Conservation (phyloP, 2,797 vertebrate species). For the Sebastes steindachneri region DNA sequence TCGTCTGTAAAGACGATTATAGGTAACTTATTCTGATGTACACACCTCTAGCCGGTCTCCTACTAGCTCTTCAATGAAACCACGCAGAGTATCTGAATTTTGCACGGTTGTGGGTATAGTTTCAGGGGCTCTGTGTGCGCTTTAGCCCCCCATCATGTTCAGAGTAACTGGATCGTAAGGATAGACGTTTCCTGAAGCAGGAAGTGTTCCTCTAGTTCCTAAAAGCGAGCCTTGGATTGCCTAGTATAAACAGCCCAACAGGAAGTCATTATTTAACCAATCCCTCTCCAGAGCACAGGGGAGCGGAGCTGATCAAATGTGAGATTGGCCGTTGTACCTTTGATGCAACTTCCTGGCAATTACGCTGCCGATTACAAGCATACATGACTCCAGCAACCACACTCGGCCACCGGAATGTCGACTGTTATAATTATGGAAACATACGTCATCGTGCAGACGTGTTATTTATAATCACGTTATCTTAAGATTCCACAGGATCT, state of each 20-base stretch:
- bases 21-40: neutral
- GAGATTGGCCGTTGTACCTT: constrained; percentile 52
- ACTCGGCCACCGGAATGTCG: constrained; percentile 9
- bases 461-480: constrained; percentile 10
- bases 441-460: neutral
- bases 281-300: constrained; percentile 39
- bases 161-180: neutral
- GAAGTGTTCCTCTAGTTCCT: constrained; percentile 63
- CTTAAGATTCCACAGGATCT: constrained; percentile 2
- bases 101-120: neutral
- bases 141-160: neutral
- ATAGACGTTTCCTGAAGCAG: constrained; percentile 45
- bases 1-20: neutral
- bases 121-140: neutral
- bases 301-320: constrained; percentile 60
- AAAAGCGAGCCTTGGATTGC: constrained; percentile 40
- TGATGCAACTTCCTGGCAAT: constrained; percentile 54
- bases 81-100: neutral
- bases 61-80: neutral
- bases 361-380: constrained; percentile 36
- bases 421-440: neutral
- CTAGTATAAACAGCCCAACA: constrained; percentile 69
- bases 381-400: neutral
- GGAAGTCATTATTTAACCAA: constrained; percentile 72
- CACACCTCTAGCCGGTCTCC: neutral